Evolutionary conservation across 1,140 invertebrate species (phyloP).

Genomic region (Arctopsyche grandis): DNA sequence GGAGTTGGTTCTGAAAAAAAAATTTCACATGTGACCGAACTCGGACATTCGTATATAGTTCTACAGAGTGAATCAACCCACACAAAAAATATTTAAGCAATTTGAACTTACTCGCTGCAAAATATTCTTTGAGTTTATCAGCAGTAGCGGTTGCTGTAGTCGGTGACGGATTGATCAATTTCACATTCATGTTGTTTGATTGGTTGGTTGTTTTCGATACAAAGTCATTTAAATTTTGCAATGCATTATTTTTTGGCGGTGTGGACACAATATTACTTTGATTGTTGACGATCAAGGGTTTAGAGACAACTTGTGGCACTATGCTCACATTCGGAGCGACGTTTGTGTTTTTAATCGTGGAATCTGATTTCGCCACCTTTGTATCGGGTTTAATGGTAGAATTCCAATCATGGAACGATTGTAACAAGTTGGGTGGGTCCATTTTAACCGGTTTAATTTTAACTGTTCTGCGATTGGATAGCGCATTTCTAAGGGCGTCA

Average conservation of each 20-base stretch:
- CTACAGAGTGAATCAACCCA: no score
- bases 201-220: background rate
- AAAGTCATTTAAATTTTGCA: conserved; percentile 8
- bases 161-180: background rate
- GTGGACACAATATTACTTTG: background rate
- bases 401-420: conserved; percentile 46
- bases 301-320: background rate
- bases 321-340: background rate
- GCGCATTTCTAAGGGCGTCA: conserved; percentile 61
- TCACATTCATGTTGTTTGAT: background rate
- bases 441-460: conserved; percentile 64
- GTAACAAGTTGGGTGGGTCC: conserved; percentile 55
- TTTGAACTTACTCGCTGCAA: background rate
- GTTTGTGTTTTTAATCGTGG: background rate
- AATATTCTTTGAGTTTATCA: background rate
- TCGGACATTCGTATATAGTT: no score
- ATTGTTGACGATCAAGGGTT: background rate
- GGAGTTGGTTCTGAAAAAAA: background rate
- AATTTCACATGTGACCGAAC: no score
- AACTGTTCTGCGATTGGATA: conserved; percentile 62
- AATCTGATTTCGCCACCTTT: background rate
- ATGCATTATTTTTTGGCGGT: conserved; percentile 6
- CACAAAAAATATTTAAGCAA: no score
- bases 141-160: background rate
- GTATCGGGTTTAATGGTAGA: background rate